Evolutionary conservation across 2,888 invertebrate species (phyloP).

Genomic region (Epicampocera succincta): DNA sequence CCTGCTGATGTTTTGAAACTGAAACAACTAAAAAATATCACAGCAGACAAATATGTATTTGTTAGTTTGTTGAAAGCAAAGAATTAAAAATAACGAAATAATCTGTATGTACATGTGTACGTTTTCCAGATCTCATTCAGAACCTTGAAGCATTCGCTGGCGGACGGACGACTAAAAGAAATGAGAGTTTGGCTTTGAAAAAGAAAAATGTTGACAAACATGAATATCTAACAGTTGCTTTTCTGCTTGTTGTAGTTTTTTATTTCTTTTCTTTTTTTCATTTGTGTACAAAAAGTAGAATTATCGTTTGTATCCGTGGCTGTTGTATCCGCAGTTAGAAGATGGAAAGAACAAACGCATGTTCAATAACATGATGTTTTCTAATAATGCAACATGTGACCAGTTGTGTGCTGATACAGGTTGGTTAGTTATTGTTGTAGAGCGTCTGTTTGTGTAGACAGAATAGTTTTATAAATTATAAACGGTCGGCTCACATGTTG

Average conservation of each 20-base stretch:
- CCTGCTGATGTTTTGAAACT: constrained; percentile 41
- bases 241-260: background rate
- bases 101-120: no score
- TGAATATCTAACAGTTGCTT: constrained; percentile 58
- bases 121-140: no score
- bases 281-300: background rate
- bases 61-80: background rate
- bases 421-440: constrained; percentile 5
- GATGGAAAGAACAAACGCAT: constrained; percentile 48
- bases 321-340: background rate
- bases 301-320: background rate
- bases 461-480: background rate
- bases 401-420: constrained; percentile 35
- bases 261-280: no score
- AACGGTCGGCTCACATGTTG: no score
- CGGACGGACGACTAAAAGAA: background rate
- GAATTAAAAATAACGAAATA: constrained; percentile 27
- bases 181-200: constrained; percentile 27
- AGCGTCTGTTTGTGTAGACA: constrained; percentile 18
- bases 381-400: constrained; percentile 41
- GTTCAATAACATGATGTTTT: constrained; percentile 58
- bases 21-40: constrained; percentile 21
- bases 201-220: constrained; percentile 61
- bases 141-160: no score
- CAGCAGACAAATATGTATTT: background rate